Base-by-base conservation (phyloP, 2,888 invertebrate genomes). In the Piscicola geometra region DNA sequence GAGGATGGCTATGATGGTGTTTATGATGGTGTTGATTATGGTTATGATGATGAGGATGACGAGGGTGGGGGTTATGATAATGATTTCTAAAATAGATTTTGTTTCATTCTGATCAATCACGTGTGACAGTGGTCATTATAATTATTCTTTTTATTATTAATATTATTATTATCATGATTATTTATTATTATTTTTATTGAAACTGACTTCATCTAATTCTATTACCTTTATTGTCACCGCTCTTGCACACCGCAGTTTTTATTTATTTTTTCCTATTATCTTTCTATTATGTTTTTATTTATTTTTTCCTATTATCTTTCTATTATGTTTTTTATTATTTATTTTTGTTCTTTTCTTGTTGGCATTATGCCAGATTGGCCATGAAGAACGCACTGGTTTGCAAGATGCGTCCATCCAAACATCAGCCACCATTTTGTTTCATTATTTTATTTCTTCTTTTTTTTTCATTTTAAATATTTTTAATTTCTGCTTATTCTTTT, bases 291-390 rank as follows among this genome's bases (percentile, higher is more conserved):
- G 9, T n/a, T 25, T 64, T n/a, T 25, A 15, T n/a, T 21, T 69
- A 25, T 25, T 64, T n/a, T 25, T 64, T n/a, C 12, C n/a, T n/a
- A 15, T 64, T n/a, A 12, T 64, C 66, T 25, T 64, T n/a, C 12
- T 64, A 9, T 25, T 64, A 9, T 25, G 9, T n/a, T 25, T 64
- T n/a, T 25, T 64, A 9, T 25, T 64, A 9, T 25, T 28, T n/a
- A 15, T 64, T n/a, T 25, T 64, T n/a, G 9, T 64, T n/a, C 12
- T 64, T 12, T 35, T 69, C n/a, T 69, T 69, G 12, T 28, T 69
- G 5, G 5, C 50, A 12, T 50, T 73, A 0, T 30, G 28, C 64
- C 12, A 18, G 15, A n/a, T n/a, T n/a, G n/a, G n/a, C n/a, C n/a
- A n/a, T n/a, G n/a, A n/a, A n/a, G n/a, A n/a, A n/a, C n/a, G n/a